Evolutionary conservation across 2,888 invertebrate species (phyloP).

Genomic region (Heterodera filipjevi): DNA sequence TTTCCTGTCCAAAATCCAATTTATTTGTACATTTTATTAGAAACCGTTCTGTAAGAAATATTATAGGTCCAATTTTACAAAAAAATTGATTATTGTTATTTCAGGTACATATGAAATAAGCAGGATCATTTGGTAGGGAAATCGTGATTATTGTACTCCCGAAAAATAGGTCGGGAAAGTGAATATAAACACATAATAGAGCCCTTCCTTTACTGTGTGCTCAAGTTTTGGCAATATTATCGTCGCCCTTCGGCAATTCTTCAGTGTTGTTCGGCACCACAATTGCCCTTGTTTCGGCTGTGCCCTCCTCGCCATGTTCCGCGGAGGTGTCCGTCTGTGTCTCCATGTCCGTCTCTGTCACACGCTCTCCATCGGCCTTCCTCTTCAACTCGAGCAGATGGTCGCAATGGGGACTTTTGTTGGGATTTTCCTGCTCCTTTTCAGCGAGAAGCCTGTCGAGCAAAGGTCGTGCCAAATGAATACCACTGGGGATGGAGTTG

Average conservation of each 20-base stretch:
- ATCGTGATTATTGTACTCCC: conserved; percentile 16
- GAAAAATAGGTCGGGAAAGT: neutral
- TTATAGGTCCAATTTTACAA: neutral
- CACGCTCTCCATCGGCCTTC: neutral
- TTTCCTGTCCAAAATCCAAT: too few relatives aligned
- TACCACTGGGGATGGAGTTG: conserved; percentile 38
- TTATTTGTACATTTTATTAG: too few relatives aligned
- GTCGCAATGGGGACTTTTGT: neutral
- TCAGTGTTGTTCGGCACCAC: neutral
- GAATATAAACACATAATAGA: neutral
- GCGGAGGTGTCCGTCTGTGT: neutral
- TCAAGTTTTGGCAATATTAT: neutral
- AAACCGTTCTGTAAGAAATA: too few relatives aligned
- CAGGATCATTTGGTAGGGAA: neutral
- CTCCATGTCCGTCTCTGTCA: conserved; percentile 1
- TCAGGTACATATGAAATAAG: neutral
- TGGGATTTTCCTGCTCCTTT: conserved; percentile 15
- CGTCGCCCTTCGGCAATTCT: neutral
- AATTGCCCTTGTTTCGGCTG: conserved; percentile 1
- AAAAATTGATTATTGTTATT: neutral
- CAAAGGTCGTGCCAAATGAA: conserved; percentile 43
- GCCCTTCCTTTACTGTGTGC: neutral
- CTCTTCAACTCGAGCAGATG: neutral
- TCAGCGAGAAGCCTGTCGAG: conserved; percentile 32
- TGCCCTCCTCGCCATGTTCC: too few relatives aligned